These are phyloP conservation scores for Mylabris phalerata DNA, from an alignment of 1,140 invertebrate genomes.

Conservation along the genomic window DNA sequence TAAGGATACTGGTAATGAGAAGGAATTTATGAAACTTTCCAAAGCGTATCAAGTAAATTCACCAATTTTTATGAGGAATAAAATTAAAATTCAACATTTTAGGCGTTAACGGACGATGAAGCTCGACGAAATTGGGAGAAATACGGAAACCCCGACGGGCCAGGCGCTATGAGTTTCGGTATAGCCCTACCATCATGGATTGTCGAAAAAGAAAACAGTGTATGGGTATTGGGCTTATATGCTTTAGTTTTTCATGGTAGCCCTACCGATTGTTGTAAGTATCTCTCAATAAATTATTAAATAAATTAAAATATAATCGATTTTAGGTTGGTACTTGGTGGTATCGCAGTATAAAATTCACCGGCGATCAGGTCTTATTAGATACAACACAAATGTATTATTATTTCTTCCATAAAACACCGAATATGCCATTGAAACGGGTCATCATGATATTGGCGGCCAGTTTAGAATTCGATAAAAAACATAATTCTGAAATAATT, in stretches of 20 bases:
- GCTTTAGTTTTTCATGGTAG: slow-evolving; percentile 96
- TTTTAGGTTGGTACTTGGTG: slow-evolving; percentile 80
- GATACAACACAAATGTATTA: slow-evolving; percentile 95
- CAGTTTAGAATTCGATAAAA: slow-evolving; percentile 92
- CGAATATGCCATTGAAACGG: slow-evolving; percentile 89
- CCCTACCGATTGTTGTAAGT: slow-evolving; percentile 77
- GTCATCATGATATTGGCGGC: slow-evolving; percentile 94
- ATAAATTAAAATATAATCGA: too few relatives aligned
- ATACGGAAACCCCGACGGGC: slow-evolving; percentile 99
- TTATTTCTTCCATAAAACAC: slow-evolving; percentile 92
- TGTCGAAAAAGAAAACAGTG: slow-evolving; percentile 98
- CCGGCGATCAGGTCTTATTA: slow-evolving; percentile 89
- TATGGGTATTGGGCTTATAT: slow-evolving; percentile 95
- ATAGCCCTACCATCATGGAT: slow-evolving; percentile 99
- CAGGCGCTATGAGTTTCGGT: slow-evolving; percentile 97
- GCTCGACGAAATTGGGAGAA: slow-evolving; percentile 96
- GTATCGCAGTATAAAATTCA: slow-evolving; percentile 96
- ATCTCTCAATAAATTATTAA: too few relatives aligned
- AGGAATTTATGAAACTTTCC: slow-evolving; percentile 94
- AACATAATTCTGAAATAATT: slow-evolving; percentile 89
- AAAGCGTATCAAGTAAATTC: slow-evolving; percentile 73
- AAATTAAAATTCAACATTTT: slow-evolving; percentile 15
- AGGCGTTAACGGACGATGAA: slow-evolving; percentile 91
- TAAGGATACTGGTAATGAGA: slow-evolving; percentile 94
- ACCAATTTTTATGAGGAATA: slow-evolving; percentile 23